Evolutionary conservation across 2,113 vertebrate genomes (phyloP), one percentile per base, ranked within the genome.

Genomic region (Odocoileus virginianus): DNA sequence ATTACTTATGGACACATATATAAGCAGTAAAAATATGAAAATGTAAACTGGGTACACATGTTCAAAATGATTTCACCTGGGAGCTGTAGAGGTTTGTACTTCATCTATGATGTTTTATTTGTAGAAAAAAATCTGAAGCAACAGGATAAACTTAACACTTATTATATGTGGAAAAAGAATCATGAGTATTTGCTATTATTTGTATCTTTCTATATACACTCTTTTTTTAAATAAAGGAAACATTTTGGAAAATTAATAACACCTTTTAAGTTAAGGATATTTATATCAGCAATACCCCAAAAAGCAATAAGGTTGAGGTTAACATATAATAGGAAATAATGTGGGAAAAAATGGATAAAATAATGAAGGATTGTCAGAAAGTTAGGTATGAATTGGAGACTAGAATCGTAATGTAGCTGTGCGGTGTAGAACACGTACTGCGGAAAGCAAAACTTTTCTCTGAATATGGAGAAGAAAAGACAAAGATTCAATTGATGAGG

Each of bases 71-170:
- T 52, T 76, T 36, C 4, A 64, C 47, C 21, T 87, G 36, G 17
- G 55, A 23, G 17, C 21, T 89, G 3, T 54, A 81, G 36, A 83
- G 14, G 25, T 88, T 84, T 91, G 45, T 95, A 84, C 36, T 79
- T 91, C 21, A 88, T 79, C 47, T 90, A 28, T 64, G 36, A 52
- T 54, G 76, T 89, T 85, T 93, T 82, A 96, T 95, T 94, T 95
- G 36, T 61, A 27, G 64, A 81, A 74, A 89, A 90, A 79, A 33
- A 94, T 78, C 23, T 54, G 60, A 92, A 61, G 47, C 28, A 94
- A 81, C 33, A 85, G 54, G 15, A 97, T 55, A 78, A 84, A 79
- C 8, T 25, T 61, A 92, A 79, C 52, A 61, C 61, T 84, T 95
- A 28, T 84, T 74, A 43, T 52, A 33, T 74, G 23, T 90, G 17